Evolutionary conservation across 2,888 invertebrate genomes (phyloP).

Genomic region (Trichacis sp.): DNA sequence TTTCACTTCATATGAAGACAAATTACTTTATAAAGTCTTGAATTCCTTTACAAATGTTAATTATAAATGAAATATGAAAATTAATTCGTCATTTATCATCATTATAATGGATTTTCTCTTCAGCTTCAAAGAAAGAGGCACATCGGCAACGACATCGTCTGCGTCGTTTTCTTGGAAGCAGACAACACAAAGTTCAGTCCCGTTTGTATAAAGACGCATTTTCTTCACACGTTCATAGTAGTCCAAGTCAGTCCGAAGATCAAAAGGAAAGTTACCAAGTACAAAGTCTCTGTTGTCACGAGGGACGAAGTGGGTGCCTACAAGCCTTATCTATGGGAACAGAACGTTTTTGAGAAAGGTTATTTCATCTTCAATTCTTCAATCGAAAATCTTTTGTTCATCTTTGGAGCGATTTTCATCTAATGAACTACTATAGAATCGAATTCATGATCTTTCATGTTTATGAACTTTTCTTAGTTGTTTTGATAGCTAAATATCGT

Average conservation of each 20-base stretch:
- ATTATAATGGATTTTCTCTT: no score
- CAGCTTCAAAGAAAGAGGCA: conserved; percentile 89
- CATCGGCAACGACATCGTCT: conserved; percentile 95
- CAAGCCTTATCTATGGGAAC: conserved; percentile 96
- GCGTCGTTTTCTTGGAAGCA: conserved; percentile 93
- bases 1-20: no score
- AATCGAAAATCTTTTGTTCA: no score
- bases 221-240: conserved; percentile 92
- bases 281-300: conserved; percentile 93
- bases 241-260: conserved; percentile 90
- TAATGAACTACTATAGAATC: no score
- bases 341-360: conserved; percentile 92
- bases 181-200: conserved; percentile 94
- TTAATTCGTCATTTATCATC: no score
- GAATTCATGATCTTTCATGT: no score
- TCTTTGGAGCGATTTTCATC: no score
- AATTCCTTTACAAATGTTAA: no score
- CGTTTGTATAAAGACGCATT: conserved; percentile 94
- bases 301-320: conserved; percentile 95
- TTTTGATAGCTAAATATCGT: no score
- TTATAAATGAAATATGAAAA: no score
- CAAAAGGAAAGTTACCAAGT: conserved; percentile 87
- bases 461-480: no score
- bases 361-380: background rate
- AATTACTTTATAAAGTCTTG: no score